These are phyloP conservation scores for Diachasmimorpha longicaudata DNA, from an alignment of 1,140 invertebrate genomes.

Conservation along the genomic window DNA sequence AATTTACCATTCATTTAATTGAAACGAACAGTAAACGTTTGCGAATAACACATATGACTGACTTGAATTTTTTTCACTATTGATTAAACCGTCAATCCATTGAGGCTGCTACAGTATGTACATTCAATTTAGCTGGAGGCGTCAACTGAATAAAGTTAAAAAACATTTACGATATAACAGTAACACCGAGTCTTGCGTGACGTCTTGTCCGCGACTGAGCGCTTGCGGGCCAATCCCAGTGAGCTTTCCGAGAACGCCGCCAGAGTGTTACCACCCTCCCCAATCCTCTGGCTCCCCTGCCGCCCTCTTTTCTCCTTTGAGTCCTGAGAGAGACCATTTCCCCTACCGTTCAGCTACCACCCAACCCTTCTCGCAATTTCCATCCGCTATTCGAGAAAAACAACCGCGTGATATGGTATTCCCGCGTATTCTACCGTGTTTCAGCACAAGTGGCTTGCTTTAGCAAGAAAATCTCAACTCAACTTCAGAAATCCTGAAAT, in stretches of 20 bases:
- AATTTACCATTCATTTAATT: too few species aligned
- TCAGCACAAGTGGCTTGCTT: background rate
- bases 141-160: background rate
- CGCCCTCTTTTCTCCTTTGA: background rate
- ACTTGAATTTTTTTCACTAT: background rate
- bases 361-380: background rate
- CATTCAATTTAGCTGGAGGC: background rate
- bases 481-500: too few species aligned
- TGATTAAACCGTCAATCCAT: background rate
- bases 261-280: constrained; percentile 40
- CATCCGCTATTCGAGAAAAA: background rate
- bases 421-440: background rate
- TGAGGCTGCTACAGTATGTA: background rate
- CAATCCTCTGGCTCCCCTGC: constrained; percentile 27
- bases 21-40: too few species aligned
- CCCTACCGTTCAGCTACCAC: background rate
- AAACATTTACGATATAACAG: constrained; percentile 23
- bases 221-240: constrained; percentile 43
- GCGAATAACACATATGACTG: background rate
- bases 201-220: constrained; percentile 48
- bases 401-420: background rate
- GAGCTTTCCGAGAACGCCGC: constrained; percentile 45
- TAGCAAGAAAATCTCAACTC: background rate
- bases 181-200: constrained; percentile 38
- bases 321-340: background rate